Evolutionary conservation across 2,113 vertebrate species (phyloP), one percentile per base, ranked within the genome.

Genomic region (Motacilla alba): DNA sequence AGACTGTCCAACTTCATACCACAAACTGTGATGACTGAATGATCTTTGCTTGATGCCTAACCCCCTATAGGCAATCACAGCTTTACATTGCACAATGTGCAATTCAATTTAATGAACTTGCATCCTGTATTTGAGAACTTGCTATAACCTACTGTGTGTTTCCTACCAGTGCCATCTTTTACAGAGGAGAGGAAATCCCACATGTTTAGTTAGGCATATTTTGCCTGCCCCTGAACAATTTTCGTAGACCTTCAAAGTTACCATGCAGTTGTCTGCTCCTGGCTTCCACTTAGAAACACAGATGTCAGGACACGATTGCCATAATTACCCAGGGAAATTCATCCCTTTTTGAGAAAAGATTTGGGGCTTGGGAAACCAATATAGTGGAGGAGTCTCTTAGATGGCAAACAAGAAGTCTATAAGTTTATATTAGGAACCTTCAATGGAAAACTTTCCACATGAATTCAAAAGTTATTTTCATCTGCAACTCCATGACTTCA

Each of bases 51-150:
- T 74, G 8, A 43, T 64, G 28, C 8, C 5, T 47, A 17, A 27
- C 1, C 6, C 4, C 5, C 4, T 31, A 2, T 1, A n/a, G 10
- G 23, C 13, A 52, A 15, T 50, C 39, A 35, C 8, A 39, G 18
- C 6, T 53, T 13, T 37, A 46, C 17, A 26, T 52, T 17, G 9
- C 7, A 69, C 15, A 50, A 10, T 4, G 10, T 23, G 5, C 16
- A 56, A 53, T 52, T 20, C 31, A 66, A 16, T 33, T 69, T 31
- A 75, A 4, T 15, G 58, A 31, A 22, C 23, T 60, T 55, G 3
- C 13, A 43, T 70, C 19, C 20, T 37, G 15, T 46, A 41, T 8
- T 55, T 33, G 22, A 72, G 19, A 41, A 13, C 7, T 60, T 77
- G 44, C 26, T 55, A 12, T 22, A 72, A 39, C 5, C 3, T 37